phyloP scores from a whole-genome alignment of 2,888 invertebrate species.

The Syritta pipiens region DNA sequence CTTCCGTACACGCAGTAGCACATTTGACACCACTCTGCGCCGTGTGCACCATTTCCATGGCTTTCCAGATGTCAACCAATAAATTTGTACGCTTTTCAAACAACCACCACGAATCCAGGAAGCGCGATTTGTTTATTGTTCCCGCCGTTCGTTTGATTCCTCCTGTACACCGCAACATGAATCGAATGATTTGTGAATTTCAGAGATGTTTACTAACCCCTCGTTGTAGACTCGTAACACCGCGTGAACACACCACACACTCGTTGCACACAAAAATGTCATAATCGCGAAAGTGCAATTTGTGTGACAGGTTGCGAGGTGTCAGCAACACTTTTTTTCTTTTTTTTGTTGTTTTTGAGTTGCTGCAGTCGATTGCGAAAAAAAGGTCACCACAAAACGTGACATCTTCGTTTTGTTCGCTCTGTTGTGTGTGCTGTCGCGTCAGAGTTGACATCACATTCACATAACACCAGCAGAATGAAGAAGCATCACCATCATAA shows the following conservation, averaged over 20 bases:
- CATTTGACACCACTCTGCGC: conserved; percentile 27
- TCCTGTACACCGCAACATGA: conserved; percentile 23
- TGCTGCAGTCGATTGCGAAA: conserved; percentile 16
- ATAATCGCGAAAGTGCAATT: conserved; percentile 63
- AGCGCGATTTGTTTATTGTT: conserved; percentile 40
- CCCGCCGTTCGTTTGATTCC: conserved; percentile 27
- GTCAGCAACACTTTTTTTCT: conserved; percentile 35
- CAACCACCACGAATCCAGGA: not conserved
- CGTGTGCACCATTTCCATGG: conserved; percentile 23
- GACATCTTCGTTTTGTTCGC: conserved; percentile 15
- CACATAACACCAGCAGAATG: conserved; percentile 28
- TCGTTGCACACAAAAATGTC: conserved; percentile 37
- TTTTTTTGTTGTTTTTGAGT: too few species aligned
- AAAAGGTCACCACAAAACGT: conserved; percentile 51
- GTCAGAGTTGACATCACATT: conserved; percentile 57
- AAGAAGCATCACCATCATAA: conserved; percentile 51
- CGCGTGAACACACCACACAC: not conserved
- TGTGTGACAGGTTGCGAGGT: conserved; percentile 62
- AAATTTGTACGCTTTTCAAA: conserved; percentile 28
- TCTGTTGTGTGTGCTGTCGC: not conserved
- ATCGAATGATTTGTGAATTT: conserved; percentile 10
- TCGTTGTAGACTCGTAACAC: conserved; percentile 28
- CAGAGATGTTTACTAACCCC: conserved; percentile 2
- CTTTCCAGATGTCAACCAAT: conserved; percentile 55
- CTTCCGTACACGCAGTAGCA: conserved; percentile 17